Evolutionary conservation across 2,888 invertebrate genomes (phyloP).

Genomic region (Apotomis betuletana): DNA sequence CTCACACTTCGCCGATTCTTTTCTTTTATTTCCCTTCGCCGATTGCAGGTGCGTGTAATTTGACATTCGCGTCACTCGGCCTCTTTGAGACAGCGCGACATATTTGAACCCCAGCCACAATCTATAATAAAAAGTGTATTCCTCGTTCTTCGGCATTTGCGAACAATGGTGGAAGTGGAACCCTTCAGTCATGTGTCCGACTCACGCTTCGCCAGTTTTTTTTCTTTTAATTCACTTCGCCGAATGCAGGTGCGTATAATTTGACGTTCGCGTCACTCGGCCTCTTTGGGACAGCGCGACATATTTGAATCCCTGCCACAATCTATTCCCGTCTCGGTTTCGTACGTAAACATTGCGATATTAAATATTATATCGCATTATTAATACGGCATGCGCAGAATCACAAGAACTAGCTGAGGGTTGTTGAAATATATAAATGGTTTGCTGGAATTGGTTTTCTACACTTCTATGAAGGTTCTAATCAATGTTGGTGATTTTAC

Average conservation of each 20-base stretch:
- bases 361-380: slow-evolving; percentile 62
- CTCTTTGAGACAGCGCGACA: slow-evolving; percentile 75
- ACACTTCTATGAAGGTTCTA: too few species aligned
- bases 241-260: slow-evolving; percentile 40
- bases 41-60: slow-evolving; percentile 40
- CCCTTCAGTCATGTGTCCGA: too few species aligned
- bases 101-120: slow-evolving; percentile 82
- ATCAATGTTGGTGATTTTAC: too few species aligned
- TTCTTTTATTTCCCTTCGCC: neutral
- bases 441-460: neutral
- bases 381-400: slow-evolving; percentile 45
- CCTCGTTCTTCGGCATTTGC: too few species aligned
- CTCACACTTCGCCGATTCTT: neutral
- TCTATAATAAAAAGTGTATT: slow-evolving; percentile 54
- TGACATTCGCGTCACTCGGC: slow-evolving; percentile 52
- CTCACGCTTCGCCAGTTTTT: neutral
- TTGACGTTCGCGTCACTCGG: slow-evolving; percentile 51
- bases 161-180: too few species aligned
- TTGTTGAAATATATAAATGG: slow-evolving; percentile 4
- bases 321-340: slow-evolving; percentile 71
- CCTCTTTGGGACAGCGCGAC: slow-evolving; percentile 75
- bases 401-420: slow-evolving; percentile 1
- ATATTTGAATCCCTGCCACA: slow-evolving; percentile 83
- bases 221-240: neutral
- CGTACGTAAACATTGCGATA: slow-evolving; percentile 72